Evolutionary conservation across 2,888 invertebrate species (phyloP).

Genomic region (Euzetes globulus): DNA sequence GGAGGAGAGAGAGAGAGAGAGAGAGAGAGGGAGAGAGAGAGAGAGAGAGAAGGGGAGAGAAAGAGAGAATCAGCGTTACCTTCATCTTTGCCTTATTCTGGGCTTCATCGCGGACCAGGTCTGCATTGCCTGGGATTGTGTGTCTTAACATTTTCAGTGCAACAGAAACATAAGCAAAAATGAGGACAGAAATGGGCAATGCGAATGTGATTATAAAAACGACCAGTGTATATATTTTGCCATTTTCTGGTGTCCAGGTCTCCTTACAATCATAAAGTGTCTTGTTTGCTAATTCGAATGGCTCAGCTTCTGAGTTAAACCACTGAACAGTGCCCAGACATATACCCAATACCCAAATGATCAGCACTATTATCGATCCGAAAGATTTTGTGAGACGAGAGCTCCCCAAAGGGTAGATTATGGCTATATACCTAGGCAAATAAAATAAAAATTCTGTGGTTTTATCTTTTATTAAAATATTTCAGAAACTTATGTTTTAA

Average conservation of each 20-base stretch:
- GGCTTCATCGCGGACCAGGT: constrained; percentile 47
- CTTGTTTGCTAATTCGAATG: constrained; percentile 42
- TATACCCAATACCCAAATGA: constrained; percentile 49
- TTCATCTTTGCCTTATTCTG: constrained; percentile 44
- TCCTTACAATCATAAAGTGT: constrained; percentile 40
- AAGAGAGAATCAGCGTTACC: background rate
- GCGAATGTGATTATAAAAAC: constrained; percentile 46
- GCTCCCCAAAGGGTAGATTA: constrained; percentile 47
- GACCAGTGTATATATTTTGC: constrained; percentile 44
- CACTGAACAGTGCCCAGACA: constrained; percentile 48
- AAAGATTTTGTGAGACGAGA: constrained; percentile 48
- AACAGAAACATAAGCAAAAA: constrained; percentile 49
- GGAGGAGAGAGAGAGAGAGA: background rate
- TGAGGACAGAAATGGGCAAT: constrained; percentile 48
- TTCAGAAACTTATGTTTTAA: too few species aligned
- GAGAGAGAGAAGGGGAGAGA: background rate
- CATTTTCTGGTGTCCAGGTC: constrained; percentile 34
- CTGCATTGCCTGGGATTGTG: constrained; percentile 50
- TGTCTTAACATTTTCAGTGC: constrained; percentile 49
- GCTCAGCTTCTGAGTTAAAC: constrained; percentile 45
- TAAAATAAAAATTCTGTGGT: too few species aligned
- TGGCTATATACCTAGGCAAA: constrained; percentile 46
- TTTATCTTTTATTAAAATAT: too few species aligned
- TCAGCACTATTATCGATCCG: constrained; percentile 47
- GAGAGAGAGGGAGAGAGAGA: background rate